Evolutionary conservation across 2,113 vertebrate species (phyloP), one percentile per base, ranked within the genome.

Genomic region (Channa maculata): DNA sequence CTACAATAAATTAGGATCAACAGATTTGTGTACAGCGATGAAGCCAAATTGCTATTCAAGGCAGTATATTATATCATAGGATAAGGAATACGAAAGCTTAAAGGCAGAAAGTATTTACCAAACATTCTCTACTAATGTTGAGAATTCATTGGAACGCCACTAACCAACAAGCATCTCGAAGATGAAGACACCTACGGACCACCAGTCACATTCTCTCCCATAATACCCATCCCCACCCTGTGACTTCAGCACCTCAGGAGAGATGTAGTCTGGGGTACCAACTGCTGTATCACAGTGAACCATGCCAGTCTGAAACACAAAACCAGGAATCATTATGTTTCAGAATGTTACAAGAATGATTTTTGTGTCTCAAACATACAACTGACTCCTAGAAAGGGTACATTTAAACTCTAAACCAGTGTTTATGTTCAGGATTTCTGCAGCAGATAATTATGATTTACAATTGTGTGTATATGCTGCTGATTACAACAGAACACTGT

Each of bases 161-260:
- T 96, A 85, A 99, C 98, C 98, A 50, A 99, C 98, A 8, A 99
- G 94, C 97, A 99, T 96, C 92, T 99, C 98, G 60, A 96, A 99
- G 71, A 99, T 96, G 93, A 99, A 99, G 89, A 99, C 98, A 57
- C 98, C 98, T 0, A 99, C 98, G 33, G 98, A 99, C 98, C 98
- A 99, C 98, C 98, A 99, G 93, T 99, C 98, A 44, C 98, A 99
- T 65, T 99, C 97, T 77, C 97, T 95, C 15, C 98, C 98, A 4
- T 99, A 99, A 51, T 94, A 99, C 2, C 98, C 98, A n/a, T 99
- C 97, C 0, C 98, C 98, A 6, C 98, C 98, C 83, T 99, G 98
- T 0, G 98, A 99, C 51, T 98, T 98, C 71, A 99, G 81, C 46
- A 99, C 98, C 82, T 99, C 98, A 0, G 98, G 98, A 0, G 98